A percentile compares a stretch with the other conserved stretches of the same genome.
phyloP scores from a whole-genome alignment of 1,140 invertebrate genomes.

The Caenorhabditis latens region DNA sequence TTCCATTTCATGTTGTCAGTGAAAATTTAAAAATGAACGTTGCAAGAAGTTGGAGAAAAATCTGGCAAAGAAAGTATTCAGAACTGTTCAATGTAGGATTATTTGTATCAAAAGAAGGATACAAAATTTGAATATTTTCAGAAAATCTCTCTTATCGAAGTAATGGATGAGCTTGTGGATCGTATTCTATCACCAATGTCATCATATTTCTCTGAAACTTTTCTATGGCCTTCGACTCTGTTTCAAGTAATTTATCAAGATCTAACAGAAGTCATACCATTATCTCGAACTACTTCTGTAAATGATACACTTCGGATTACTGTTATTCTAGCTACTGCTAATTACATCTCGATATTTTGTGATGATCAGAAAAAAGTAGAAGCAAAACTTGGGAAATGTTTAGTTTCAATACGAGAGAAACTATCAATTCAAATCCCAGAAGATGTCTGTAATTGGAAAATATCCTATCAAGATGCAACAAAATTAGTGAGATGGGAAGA shows the following conservation, averaged over 20 bases:
- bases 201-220: neutral
- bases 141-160: slow-evolving; percentile 17
- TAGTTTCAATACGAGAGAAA: slow-evolving; percentile 4
- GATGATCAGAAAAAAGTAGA: slow-evolving; percentile 30
- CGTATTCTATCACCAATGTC: slow-evolving; percentile 26
- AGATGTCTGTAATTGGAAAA: slow-evolving; percentile 50
- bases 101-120: neutral
- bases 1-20: slow-evolving; percentile 1
- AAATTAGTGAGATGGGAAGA: slow-evolving; percentile 58
- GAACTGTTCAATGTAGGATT: slow-evolving; percentile 37
- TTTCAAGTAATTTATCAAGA: slow-evolving; percentile 34
- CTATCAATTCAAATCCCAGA: slow-evolving; percentile 44
- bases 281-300: slow-evolving; percentile 21
- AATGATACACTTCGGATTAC: slow-evolving; percentile 41
- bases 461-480: slow-evolving; percentile 49
- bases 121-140: neutral
- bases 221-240: slow-evolving; percentile 16
- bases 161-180: slow-evolving; percentile 44
- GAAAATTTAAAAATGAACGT: slow-evolving; percentile 28
- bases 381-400: neutral
- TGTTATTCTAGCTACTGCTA: slow-evolving; percentile 29
- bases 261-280: slow-evolving; percentile 10
- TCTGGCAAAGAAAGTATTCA: neutral
- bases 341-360: slow-evolving; percentile 1
- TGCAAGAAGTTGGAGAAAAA: slow-evolving; percentile 8